Evolutionary conservation across 1,140 invertebrate genomes (phyloP), one percentile per base, ranked within the genome.

Genomic region (Lerema accius): DNA sequence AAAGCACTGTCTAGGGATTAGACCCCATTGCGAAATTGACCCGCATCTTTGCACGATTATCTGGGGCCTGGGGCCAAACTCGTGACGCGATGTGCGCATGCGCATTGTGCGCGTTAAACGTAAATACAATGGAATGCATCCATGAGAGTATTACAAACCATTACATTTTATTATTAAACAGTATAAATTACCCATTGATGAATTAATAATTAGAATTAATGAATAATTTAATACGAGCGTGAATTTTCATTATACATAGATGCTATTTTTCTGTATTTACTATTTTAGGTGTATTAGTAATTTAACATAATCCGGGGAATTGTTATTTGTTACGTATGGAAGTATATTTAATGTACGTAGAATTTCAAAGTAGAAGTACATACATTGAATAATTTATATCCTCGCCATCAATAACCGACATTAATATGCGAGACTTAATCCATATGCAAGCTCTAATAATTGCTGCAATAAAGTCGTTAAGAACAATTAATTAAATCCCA

Each of bases 1-100:
- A 58, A 58, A 58, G 55, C 42, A 58, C 19, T 35, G 42, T 16
- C 55, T 58, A 46, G 55, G 55, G 55, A 58, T 35, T 45, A 46
- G 42, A 58, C 42, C 23, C 53, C 53, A 58, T 58, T 46, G 53
- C 53, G 53, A 58, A 35, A 58, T 16, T 32, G 42, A 58, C 53
- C 42, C 53, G 51, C 51, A 56, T 56, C 28, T 9, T 32, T 37
- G 35, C 35, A 37, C 35, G 35, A 37, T 35, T 43, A 49, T 45
- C 53, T 58, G 14, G 40, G 42, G 28, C 42, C 23, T n/a, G n/a
- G 19, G 10, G 23, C 17, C 40, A 23, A 19, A 10, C 13, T 17
- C 39, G 17, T 13, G 37, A 56, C 51, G 51, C 42, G 26, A 56
- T 45, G 42, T 46, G 26, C n/a, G 39, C 23, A 58, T 58, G n/a